Base-by-base conservation (phyloP, 2,888 invertebrate species). In the Odontomyia ornata region DNA sequence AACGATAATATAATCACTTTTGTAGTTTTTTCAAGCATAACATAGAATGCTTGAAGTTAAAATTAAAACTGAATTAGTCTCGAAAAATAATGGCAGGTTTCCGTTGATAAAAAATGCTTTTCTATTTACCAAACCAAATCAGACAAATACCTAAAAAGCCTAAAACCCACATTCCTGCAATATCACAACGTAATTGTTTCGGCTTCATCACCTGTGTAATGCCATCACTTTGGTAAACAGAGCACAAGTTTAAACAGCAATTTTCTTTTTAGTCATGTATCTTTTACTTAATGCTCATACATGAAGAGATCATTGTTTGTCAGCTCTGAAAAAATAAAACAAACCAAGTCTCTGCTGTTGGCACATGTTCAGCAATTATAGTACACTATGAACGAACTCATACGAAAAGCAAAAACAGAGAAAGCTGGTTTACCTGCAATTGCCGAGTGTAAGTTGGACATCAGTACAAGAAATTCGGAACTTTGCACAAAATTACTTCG, bases 351-450 rank as follows among this genome's bases (percentile, higher is more conserved):
- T n/a, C n/a, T n/a, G n/a, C 65, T 67, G 13, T n/a, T 21, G 43
- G 43, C 21, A 67, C 21, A 5, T 13, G 2, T 23, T 69, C 47
- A 47, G 23, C 47, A 69, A 47, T 46, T 28, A 47, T 21, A 21
- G 5, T 5, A 36, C 9, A n/a, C 36, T 5, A 36, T 5, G 36
- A 36, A 36, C 9, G 25, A 47, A 43, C 46, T 47, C 69, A 15
- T 15, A 69, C 18, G 69, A 46, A 69, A 69, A 47, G 25, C 47
- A 47, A 9, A 46, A 69, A 25, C 69, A 69, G 69, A 69, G 69
- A 69, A 69, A 69, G 43, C 25, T 46, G 25, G 46, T 25, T 47
- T 69, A 69, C 18, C 5, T 4, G 5, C 13, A 15, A 15, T n/a
- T 52, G 9, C 3, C 36, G 9, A 3, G 36, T 36, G 9, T 9